Conservation (phyloP, 2,888 invertebrate species). For the Cryptus viduatorius region DNA sequence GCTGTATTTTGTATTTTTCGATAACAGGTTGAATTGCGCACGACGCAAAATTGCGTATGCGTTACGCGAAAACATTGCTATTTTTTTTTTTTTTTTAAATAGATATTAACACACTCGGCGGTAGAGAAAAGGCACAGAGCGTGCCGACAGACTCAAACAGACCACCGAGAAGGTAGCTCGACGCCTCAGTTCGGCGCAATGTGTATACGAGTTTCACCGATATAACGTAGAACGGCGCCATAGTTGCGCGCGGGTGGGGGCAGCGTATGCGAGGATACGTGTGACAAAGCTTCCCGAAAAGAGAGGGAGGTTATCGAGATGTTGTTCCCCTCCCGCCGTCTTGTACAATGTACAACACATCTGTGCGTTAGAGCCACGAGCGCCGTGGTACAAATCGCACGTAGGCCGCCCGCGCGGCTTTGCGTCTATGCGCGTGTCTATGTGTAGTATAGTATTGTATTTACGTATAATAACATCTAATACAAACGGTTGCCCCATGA, state of each 20-base stretch:
- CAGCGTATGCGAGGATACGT: not conserved
- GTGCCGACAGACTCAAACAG: too few species aligned
- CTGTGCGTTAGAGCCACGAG: not conserved
- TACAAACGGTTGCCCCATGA: slow-evolving; percentile 35
- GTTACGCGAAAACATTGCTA: slow-evolving; percentile 67
- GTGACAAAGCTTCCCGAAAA: slow-evolving; percentile 18
- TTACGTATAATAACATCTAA: not conserved
- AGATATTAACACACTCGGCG: too few species aligned
- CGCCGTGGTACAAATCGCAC: not conserved
- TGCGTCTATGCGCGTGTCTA: not conserved
- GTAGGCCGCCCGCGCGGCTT: not conserved
- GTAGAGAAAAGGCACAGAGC: too few species aligned
- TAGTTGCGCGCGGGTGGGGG: too few species aligned
- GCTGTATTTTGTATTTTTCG: slow-evolving; percentile 62
- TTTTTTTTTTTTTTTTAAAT: too few species aligned
- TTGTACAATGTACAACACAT: slow-evolving; percentile 5
- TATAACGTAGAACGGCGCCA: too few species aligned
- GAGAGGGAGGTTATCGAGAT: slow-evolving; percentile 21
- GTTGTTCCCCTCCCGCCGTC: not conserved
- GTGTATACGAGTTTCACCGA: too few species aligned
- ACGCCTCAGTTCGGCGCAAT: too few species aligned
- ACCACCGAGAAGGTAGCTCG: too few species aligned
- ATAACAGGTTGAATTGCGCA: slow-evolving; percentile 43
- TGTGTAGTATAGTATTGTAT: not conserved
- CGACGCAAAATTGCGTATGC: slow-evolving; percentile 61